phyloP scores from a whole-genome alignment of 2,888 invertebrate species.

The Drosophila birchii region DNA sequence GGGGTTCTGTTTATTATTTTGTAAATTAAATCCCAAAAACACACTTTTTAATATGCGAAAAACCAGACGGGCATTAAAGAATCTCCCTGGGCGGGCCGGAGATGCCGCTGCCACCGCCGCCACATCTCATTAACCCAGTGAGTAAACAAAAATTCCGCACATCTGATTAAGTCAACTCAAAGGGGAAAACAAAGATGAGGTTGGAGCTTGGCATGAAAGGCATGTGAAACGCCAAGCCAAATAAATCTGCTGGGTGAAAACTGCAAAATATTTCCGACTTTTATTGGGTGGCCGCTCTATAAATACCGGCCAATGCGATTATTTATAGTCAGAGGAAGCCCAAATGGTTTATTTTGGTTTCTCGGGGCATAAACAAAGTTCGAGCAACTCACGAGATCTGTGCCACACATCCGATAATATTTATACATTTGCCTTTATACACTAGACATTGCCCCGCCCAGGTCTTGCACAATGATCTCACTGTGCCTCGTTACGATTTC shows the following conservation, averaged over 20 bases:
- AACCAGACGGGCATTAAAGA: slow-evolving; percentile 42
- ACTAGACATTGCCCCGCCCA: slow-evolving; percentile 14
- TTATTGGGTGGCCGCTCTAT: slow-evolving; percentile 24
- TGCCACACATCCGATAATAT: slow-evolving; percentile 47
- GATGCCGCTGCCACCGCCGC: slow-evolving; percentile 9
- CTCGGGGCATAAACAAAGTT: slow-evolving; percentile 28
- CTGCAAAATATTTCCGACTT: slow-evolving; percentile 6
- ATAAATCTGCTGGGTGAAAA: slow-evolving; percentile 60
- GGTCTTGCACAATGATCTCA: slow-evolving; percentile 54
- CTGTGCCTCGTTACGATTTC: slow-evolving; percentile 27
- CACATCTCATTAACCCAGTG: slow-evolving; percentile 36
- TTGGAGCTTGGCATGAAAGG: slow-evolving; percentile 24
- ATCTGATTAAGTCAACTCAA: slow-evolving; percentile 22
- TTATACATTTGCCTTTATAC: slow-evolving; percentile 58
- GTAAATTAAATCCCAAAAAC: slow-evolving; percentile 44
- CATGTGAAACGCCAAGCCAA: slow-evolving; percentile 12
- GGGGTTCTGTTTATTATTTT: not conserved
- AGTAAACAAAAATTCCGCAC: slow-evolving; percentile 37
- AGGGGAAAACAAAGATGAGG: not conserved
- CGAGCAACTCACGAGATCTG: slow-evolving; percentile 35
- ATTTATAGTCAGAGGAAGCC: slow-evolving; percentile 39
- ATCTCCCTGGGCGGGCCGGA: slow-evolving; percentile 15
- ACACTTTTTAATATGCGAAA: slow-evolving; percentile 56
- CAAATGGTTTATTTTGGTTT: slow-evolving; percentile 35
- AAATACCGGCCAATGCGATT: slow-evolving; percentile 20